A percentile compares a stretch with the other conserved stretches of the same genome.
Evolutionary conservation across 2,797 vertebrate species (phyloP).

Genomic region (Remorina albescens): DNA sequence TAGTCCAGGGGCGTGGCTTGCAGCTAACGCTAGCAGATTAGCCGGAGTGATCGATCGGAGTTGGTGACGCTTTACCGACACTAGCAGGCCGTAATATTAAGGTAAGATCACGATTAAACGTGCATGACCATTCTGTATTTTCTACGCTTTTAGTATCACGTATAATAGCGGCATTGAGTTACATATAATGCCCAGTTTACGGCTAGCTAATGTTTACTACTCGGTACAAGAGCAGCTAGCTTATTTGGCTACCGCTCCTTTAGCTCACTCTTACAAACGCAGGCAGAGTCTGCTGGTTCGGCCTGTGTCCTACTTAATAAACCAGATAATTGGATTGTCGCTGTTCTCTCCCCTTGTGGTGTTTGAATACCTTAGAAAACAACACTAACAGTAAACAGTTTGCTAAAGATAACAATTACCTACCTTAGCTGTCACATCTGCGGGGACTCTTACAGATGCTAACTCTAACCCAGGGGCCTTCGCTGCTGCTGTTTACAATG

Average conservation of each 20-base stretch:
- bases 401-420: not conserved
- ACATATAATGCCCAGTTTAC: not conserved
- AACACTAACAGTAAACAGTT: rapidly evolving
- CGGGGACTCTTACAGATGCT: not conserved
- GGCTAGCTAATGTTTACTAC: conserved; percentile 2
- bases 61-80: not conserved
- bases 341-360: not conserved
- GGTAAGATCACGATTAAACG: conserved; percentile 37
- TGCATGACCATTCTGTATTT: rapidly evolving
- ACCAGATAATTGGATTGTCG: conserved; percentile 31
- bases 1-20: not conserved
- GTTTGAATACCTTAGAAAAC: not conserved
- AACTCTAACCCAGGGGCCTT: not conserved
- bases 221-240: conserved; percentile 1
- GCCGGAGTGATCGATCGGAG: not conserved
- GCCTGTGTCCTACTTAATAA: conserved; percentile 2
- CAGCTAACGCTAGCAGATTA: conserved; percentile 47
- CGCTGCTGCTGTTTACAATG: not conserved
- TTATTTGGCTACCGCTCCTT: conserved; percentile 46
- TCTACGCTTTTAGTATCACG: rapidly evolving
- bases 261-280: conserved; percentile 4
- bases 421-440: not conserved
- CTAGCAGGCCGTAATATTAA: not conserved
- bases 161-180: rapidly evolving
- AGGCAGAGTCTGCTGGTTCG: not conserved